Percentiles rank a stretch among this genome's conserved stretches.
phyloP scores from a whole-genome alignment of 2,113 vertebrate genomes.

The Thermophis baileyi region DNA sequence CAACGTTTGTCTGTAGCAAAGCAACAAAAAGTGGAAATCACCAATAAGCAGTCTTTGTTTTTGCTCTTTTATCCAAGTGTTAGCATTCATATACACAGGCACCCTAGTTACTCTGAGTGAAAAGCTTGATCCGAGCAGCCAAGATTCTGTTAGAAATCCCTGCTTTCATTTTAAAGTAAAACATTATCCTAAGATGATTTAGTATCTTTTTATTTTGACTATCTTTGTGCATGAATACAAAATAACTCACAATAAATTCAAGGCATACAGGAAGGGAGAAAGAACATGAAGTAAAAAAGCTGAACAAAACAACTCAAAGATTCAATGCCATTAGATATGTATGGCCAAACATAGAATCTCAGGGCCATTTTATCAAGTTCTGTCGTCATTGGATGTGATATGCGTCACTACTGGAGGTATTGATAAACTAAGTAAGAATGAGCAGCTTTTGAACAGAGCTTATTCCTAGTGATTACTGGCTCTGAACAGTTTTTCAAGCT shows the following conservation, averaged over 20 bases:
- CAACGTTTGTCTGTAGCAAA: not conserved
- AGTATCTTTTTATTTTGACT: not conserved
- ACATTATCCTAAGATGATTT: not conserved
- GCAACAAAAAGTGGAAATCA: slow-evolving; percentile 5
- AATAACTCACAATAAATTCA: not conserved
- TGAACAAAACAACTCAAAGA: not conserved
- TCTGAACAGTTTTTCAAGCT: not conserved
- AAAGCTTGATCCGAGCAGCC: not conserved
- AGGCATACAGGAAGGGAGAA: not conserved
- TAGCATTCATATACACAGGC: slow-evolving; percentile 13
- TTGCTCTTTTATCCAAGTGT: not conserved
- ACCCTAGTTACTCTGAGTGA: not conserved
- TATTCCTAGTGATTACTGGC: not conserved
- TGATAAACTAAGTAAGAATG: not conserved
- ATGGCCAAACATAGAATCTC: not conserved
- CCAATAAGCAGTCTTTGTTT: not conserved
- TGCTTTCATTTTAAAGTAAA: not conserved
- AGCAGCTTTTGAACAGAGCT: not conserved
- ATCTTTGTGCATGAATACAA: not conserved
- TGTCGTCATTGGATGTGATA: not conserved
- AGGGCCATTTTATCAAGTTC: not conserved
- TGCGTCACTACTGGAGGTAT: not conserved
- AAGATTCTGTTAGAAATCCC: not conserved
- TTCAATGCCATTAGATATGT: not conserved
- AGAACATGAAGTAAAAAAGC: not conserved